Evolutionary conservation across 2,113 vertebrate genomes (phyloP), one percentile per base, ranked within the genome.

Genomic region (Neolamprologus cancellatus): DNA sequence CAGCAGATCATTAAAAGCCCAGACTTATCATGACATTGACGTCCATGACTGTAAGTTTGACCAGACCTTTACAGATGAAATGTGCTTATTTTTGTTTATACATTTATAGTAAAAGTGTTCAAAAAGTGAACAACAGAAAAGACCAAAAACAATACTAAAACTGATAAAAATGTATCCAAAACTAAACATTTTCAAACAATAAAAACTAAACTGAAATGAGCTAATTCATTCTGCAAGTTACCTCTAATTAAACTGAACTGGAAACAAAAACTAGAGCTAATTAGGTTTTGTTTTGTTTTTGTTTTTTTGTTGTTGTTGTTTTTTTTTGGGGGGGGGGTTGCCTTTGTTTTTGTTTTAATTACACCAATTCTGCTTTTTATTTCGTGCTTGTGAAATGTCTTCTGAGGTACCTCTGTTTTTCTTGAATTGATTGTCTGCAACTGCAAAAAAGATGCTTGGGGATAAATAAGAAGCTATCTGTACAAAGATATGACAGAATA

Each of bases 401-500:
- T 76, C 71, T 30, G 10, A 13, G 6, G 71, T 30, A n/a, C 14
- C 25, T 48, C 25, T 76, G 28, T 76, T 32, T 18, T 48, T 76
- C 71, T 76, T 50, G 44, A 76, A 52, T 8, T 50, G 9, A 87
- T 10, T 53, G n/a, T 36, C 28, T 69, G 53, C 1, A 53, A 13
- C n/a, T 55, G 28, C 59, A 6, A 41, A 15, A 36, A n/a, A 61
- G 5, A 28, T 59, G 36, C 12, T 66, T 53, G 13, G 18, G 6
- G 34, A 71, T 44, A 66, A 83, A 83, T 57, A 55, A 44, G 13
- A 28, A 41, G 20, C 53, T 10, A 81, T 69, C 8, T 44, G n/a
- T 28, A 46, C 25, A 41, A 5, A 48, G 6, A 54, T 84, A 74
- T 28, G 55, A 46, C 3, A 25, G 6, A 32, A 39, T 50, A 66